Percentiles rank a stretch among this genome's conserved stretches.
Evolutionary conservation across 2,797 vertebrate species (phyloP).

Genomic region (Sebastes iracundus): DNA sequence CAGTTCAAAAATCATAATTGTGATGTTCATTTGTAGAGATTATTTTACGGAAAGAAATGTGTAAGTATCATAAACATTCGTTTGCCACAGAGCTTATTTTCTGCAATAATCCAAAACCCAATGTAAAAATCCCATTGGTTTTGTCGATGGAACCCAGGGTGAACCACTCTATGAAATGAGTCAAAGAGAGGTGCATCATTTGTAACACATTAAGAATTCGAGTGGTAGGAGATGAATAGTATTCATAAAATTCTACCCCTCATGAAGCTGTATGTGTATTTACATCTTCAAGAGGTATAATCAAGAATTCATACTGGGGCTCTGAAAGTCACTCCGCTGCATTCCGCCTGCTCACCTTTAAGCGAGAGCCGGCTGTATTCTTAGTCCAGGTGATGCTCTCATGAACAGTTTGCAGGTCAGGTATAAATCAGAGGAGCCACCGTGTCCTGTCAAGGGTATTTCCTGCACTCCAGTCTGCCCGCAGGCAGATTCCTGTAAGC

Average conservation of each 20-base stretch:
- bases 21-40: too few species aligned
- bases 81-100: too few species aligned
- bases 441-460: slow-evolving; percentile 37
- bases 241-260: background rate
- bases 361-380: slow-evolving; percentile 1
- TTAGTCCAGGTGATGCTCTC: slow-evolving; percentile 18
- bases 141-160: too few species aligned
- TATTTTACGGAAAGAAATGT: too few species aligned
- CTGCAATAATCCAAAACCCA: too few species aligned
- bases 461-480: slow-evolving; percentile 48
- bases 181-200: background rate
- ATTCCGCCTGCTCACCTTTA: background rate
- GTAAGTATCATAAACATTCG: too few species aligned
- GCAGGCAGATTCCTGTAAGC: slow-evolving; percentile 44
- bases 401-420: slow-evolving; percentile 28
- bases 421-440: slow-evolving; percentile 34
- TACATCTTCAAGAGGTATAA: background rate
- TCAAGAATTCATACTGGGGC: slow-evolving; percentile 1
- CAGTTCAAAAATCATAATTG: too few species aligned
- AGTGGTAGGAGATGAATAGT: background rate
- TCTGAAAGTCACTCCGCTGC: slow-evolving; percentile 6
- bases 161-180: background rate
- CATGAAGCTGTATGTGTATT: background rate
- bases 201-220: background rate
- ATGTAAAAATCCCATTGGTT: too few species aligned